phyloP scores from a whole-genome alignment of 2,797 vertebrate genomes.

The Chelonia mydas region DNA sequence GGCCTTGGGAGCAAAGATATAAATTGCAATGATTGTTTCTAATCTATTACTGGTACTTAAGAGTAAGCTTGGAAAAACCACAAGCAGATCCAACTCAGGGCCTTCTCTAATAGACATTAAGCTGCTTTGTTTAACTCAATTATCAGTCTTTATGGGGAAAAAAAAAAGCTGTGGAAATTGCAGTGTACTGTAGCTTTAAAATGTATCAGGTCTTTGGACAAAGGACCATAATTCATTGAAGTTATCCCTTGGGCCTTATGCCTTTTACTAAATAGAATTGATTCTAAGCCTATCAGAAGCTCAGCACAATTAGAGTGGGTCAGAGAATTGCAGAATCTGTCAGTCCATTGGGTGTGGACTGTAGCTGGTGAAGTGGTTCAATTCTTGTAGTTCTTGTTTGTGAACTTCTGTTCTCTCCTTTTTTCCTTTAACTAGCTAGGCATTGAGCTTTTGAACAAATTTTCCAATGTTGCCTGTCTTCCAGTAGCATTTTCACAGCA shows the following conservation, averaged over 20 bases:
- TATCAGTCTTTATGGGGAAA: no score
- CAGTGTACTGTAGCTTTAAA: conserved; percentile 18
- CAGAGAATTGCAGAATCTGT: not conserved
- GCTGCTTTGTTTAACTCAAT: not conserved
- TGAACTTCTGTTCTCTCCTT: not conserved
- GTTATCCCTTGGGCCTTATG: conserved; percentile 30
- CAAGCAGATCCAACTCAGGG: not conserved
- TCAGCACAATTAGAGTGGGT: not conserved
- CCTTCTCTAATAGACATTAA: accelerated
- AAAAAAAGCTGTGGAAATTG: not conserved
- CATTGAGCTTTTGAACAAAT: not conserved
- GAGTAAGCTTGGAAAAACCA: not conserved
- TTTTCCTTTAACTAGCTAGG: not conserved
- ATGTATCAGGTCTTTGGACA: conserved; percentile 35
- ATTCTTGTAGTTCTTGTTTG: not conserved
- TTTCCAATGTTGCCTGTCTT: not conserved
- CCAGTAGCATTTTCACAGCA: not conserved
- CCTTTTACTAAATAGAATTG: conserved; percentile 54
- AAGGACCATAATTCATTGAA: conserved; percentile 57
- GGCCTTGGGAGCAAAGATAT: not conserved
- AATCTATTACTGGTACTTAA: not conserved
- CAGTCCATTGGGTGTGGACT: not conserved
- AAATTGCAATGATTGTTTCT: not conserved
- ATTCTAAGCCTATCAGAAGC: conserved; percentile 39
- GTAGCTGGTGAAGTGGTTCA: not conserved